Percentiles rank a stretch among this genome's conserved stretches.
phyloP scores from a whole-genome alignment of 2,797 vertebrate species.

The Sphaeramia orbicularis region DNA sequence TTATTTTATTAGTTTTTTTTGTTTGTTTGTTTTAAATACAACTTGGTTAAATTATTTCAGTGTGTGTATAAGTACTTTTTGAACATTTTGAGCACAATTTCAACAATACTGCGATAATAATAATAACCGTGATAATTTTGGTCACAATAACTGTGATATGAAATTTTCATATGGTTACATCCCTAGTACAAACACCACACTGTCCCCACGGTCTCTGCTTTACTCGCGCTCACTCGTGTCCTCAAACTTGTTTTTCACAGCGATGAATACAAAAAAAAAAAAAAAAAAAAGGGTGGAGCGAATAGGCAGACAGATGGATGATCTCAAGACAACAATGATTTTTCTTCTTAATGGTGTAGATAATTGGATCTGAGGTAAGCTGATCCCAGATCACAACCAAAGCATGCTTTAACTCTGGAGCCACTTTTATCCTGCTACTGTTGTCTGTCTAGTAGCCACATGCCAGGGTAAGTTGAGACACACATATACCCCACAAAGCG shows the following conservation, averaged over 20 bases:
- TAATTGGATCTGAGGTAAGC: conserved; percentile 76
- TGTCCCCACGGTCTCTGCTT: neutral
- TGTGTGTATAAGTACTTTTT: too few relatives aligned
- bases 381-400: conserved; percentile 68
- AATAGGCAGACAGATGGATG: conserved; percentile 60
- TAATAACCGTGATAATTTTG: too few relatives aligned
- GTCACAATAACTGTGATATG: too few relatives aligned
- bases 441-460: conserved; percentile 67
- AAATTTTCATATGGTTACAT: too few relatives aligned
- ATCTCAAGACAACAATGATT: conserved; percentile 33
- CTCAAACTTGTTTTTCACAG: conserved; percentile 24
- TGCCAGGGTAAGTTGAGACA: conserved; percentile 49
- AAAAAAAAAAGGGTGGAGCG: neutral
- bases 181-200: too few relatives aligned
- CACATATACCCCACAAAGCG: conserved; percentile 16
- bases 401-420: conserved; percentile 75
- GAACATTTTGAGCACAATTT: too few relatives aligned
- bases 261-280: neutral
- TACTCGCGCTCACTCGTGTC: conserved; percentile 2
- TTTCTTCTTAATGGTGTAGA: conserved; percentile 65
- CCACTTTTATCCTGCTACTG: conserved; percentile 74
- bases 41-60: too few relatives aligned
- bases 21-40: too few relatives aligned
- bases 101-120: too few relatives aligned
- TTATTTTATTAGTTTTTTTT: too few relatives aligned